Base-by-base conservation (phyloP, 2,888 invertebrate species). In the Ormia ochracea region DNA sequence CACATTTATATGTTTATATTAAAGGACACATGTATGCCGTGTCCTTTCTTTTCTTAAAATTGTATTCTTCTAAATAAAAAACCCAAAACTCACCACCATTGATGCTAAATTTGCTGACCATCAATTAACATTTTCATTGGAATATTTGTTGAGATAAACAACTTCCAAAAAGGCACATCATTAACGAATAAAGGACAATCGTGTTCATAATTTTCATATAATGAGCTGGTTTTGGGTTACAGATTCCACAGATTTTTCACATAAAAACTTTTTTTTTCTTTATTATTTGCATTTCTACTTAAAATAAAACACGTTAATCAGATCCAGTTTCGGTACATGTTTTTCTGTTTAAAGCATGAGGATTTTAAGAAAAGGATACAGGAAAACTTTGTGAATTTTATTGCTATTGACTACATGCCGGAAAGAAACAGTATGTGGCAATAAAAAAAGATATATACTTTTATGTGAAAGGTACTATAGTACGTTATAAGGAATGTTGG, bases 201-300 rank as follows among this genome's bases (percentile, higher is more conserved):
- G 17, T 36, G 68, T 52, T 80, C 68, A 76, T 75, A 61, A 79
- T 28, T 73, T 58, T 58, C 52, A 79, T 52, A 74, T 69, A 79
- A 79, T 79, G 69, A 65, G 65, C 69, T 38, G 52, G 65, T 79
- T 74, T 74, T 70, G 48, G 78, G 50, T 78, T 72, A 66, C 72
- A 65, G 76, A 75, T 72, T 70, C 70, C 38, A 66, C 59, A 66
- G 79, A 75, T 80, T 75, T n/a, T 75, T 72, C 75, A 80, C 75
- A 80, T 38, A 76, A 54, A 76, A 68, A 52, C 3, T 4, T 17
- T 12, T 48, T 68, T 66, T 7, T 23, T 26, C 21, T 7, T 31
- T 12, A 36, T 54, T 36, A 41, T 59, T 66, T 61, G 52, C 59
- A 72, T 63, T 61, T 72, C 10, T 75, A n/a, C 65, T 28, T 28